A percentile compares a stretch with the other conserved stretches of the same genome.
phyloP scores from a whole-genome alignment of 2,113 vertebrate species.

The Pygoscelis antarcticus region DNA sequence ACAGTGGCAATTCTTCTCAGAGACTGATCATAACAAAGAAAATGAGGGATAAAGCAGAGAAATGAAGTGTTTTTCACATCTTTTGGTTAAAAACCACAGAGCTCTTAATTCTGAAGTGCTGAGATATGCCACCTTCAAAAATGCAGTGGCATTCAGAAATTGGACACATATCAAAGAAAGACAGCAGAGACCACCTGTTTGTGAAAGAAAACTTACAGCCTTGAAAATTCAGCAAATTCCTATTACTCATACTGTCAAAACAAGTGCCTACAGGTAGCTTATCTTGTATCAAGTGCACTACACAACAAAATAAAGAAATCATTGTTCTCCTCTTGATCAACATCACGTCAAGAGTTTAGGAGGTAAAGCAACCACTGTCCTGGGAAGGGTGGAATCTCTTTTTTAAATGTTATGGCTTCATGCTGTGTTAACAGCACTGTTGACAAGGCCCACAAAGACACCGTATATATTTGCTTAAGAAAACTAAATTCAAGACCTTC shows the following conservation, averaged over 20 bases:
- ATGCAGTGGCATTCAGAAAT: accelerated
- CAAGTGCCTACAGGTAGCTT: not conserved
- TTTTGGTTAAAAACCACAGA: not conserved
- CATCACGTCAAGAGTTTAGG: not conserved
- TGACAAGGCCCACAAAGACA: not conserved
- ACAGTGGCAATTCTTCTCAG: not conserved
- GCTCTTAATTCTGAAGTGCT: not conserved
- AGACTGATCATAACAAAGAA: not conserved
- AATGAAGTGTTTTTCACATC: not conserved
- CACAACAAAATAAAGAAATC: not conserved
- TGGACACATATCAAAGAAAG: not conserved
- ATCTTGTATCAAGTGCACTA: not conserved
- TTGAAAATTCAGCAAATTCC: not conserved
- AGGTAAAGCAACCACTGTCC: not conserved
- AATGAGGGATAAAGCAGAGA: not conserved
- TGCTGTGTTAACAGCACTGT: not conserved
- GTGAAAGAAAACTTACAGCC: not conserved
- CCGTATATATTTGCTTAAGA: not conserved
- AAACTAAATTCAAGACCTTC: not conserved
- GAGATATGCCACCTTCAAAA: not conserved
- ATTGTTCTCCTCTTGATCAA: not conserved
- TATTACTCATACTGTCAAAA: not conserved
- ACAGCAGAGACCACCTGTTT: not conserved
- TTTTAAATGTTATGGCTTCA: not conserved
- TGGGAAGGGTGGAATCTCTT: not conserved